Percentiles rank a stretch among this genome's conserved stretches.
Conservation (phyloP, 92 coral and sea anemone genomes). For the Anthopleura xanthogrammica region DNA sequence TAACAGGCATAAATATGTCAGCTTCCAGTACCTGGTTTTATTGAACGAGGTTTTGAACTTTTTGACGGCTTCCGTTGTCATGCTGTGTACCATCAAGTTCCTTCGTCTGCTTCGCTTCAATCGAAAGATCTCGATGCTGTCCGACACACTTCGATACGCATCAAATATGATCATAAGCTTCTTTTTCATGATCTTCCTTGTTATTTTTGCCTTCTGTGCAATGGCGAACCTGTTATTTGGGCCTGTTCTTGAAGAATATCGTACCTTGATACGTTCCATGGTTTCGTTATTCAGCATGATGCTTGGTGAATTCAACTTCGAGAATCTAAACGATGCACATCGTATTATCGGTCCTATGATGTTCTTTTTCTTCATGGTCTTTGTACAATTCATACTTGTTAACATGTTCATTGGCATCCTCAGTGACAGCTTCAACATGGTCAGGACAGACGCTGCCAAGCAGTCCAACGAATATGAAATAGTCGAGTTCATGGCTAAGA, state of each 20-base stretch:
- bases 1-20: constrained; percentile 68
- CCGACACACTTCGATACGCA: constrained; percentile 64
- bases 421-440: constrained; percentile 70
- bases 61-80: constrained; percentile 62
- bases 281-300: constrained; percentile 81
- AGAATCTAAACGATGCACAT: constrained; percentile 54
- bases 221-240: constrained; percentile 65
- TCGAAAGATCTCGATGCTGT: constrained; percentile 75
- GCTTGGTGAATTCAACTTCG: constrained; percentile 76
- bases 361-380: constrained; percentile 78
- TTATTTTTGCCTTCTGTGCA: constrained; percentile 65
- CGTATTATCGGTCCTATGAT: constrained; percentile 66
- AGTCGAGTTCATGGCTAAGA: constrained; percentile 75
- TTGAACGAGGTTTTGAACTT: constrained; percentile 63
- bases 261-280: constrained; percentile 72
- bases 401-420: constrained; percentile 91
- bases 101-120: constrained; percentile 85
- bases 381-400: constrained; percentile 74
- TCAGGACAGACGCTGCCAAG: constrained; percentile 67
- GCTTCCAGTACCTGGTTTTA: constrained; percentile 87
- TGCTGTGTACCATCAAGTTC: constrained; percentile 78
- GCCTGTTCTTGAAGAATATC: constrained; percentile 57
- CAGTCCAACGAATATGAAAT: constrained; percentile 93
- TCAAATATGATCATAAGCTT: constrained; percentile 56
- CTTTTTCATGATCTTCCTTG: constrained; percentile 65